Base-by-base conservation (phyloP, 2,888 invertebrate species). In the Cephalotes varians region DNA sequence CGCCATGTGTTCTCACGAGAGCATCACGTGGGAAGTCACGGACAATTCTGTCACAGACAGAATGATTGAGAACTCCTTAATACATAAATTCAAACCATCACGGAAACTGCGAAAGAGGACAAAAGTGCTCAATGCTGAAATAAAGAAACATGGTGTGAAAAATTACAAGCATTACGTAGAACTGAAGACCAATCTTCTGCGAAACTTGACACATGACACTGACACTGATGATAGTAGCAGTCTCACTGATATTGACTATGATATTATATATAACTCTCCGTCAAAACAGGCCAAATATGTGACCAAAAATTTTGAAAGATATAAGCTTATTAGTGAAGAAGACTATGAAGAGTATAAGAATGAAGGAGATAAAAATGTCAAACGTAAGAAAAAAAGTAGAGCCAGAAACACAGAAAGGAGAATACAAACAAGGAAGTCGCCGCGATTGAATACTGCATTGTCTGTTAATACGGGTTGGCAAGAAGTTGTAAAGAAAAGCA, bases 91-190 rank as follows among this genome's bases (percentile, higher is more conserved):
- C 2, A 31, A 62, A 6, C 37, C 54, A 28, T 34, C 10, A 6
- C 86, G 58, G 77, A 88, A 58, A 69, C 72, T 91, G 15, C 58
- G 44, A 58, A 85, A 58, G 15, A 85, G 83, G 51, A 90, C 89
- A 1, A 88, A 85, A 76, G 21, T 81, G 31, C 69, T 90, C n/a
- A 92, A 92, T 62, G 5, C 12, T 12, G 58, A 77, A 10, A 65
- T 91, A 6, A 86, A 83, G 25, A 87, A 85, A 1, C 31, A 54
- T 25, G 12, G 60, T 0, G 0, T 2, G 6, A 15, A 64, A 34
- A 58, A 64, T 4, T 92, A 92, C 34, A 69, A 76, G 6, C 73
- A 88, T 0, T 92, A 90, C 12, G 64, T 89, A 12, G 65, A 76
- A 21, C 74, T 86, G 5, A 92, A 91, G 40, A 89, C 85, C 0